phyloP scores from a whole-genome alignment of 2,888 invertebrate species.

The Lasioglossum malachurum region DNA sequence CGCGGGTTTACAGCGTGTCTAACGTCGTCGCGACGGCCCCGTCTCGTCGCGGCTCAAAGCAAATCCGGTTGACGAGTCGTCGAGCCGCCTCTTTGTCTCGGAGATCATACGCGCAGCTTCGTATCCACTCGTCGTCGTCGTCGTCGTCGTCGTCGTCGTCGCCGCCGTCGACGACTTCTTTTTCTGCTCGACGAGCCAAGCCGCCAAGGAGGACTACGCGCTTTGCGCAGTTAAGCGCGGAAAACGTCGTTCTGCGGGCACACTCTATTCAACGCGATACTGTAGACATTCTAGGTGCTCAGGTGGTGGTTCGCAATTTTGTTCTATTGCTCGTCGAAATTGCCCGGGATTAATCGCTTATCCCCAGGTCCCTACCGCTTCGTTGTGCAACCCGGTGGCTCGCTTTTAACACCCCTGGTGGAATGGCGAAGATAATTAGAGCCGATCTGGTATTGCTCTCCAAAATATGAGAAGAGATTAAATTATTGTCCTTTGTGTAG shows the following conservation, averaged over 20 bases:
- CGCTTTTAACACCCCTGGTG: neutral
- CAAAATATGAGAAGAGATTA: neutral
- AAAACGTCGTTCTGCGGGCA: slow-evolving; percentile 54
- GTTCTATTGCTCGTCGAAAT: neutral
- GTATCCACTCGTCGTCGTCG: slow-evolving; percentile 22
- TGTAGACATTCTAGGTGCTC: neutral
- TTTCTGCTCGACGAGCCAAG: slow-evolving; percentile 33
- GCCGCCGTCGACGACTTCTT: slow-evolving; percentile 16
- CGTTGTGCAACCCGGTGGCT: neutral
- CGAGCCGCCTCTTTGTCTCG: slow-evolving; percentile 62
- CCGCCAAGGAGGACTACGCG: slow-evolving; percentile 15
- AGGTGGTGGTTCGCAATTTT: neutral
- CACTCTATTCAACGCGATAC: neutral
- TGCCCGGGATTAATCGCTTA: neutral
- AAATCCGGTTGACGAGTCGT: slow-evolving; percentile 65
- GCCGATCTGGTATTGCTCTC: neutral
- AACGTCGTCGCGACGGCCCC: slow-evolving; percentile 44
- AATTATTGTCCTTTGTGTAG: no score
- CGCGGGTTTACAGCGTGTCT: slow-evolving; percentile 56
- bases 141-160: neutral
- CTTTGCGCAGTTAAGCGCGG: slow-evolving; percentile 57
- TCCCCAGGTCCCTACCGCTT: no score
- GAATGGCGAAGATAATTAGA: neutral
- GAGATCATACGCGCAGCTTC: slow-evolving; percentile 34
- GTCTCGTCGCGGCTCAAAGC: slow-evolving; percentile 46